These are phyloP conservation scores for Zophobas morio DNA, from an alignment of 1,140 invertebrate species.

Conservation along the genomic window DNA sequence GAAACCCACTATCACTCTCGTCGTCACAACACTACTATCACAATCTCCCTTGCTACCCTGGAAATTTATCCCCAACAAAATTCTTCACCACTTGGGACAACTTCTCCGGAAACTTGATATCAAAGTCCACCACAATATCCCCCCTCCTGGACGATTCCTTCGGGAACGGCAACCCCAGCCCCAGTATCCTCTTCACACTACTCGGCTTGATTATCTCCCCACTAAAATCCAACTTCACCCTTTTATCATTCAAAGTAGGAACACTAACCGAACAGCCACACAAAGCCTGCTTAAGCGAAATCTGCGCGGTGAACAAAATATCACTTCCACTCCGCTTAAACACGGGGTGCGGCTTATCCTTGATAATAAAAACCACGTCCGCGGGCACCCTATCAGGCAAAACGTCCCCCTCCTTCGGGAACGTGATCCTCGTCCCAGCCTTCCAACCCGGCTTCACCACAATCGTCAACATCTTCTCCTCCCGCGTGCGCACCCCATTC, in stretches of 20 bases:
- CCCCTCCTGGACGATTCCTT: constrained; percentile 87
- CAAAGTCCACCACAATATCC: constrained; percentile 90
- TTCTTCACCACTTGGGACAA: constrained; percentile 80
- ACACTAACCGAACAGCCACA: constrained; percentile 84
- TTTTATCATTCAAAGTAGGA: constrained; percentile 85
- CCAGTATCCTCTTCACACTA: constrained; percentile 81
- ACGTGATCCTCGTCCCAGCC: constrained; percentile 95
- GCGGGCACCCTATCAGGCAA: constrained; percentile 89
- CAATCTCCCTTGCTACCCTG: constrained; percentile 58
- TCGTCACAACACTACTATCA: too few species aligned
- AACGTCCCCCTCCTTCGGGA: constrained; percentile 94
- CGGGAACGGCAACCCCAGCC: constrained; percentile 88
- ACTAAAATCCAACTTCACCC: constrained; percentile 78
- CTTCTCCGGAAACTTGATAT: constrained; percentile 89
- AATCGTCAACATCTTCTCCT: constrained; percentile 94
- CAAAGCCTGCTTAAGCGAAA: constrained; percentile 85
- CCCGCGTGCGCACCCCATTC: constrained; percentile 77
- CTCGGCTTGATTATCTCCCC: constrained; percentile 88
- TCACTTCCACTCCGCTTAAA: constrained; percentile 93
- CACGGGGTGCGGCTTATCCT: constrained; percentile 88
- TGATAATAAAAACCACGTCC: constrained; percentile 95
- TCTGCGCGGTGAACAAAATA: constrained; percentile 84
- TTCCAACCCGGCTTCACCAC: constrained; percentile 97
- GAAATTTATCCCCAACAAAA: constrained; percentile 81
- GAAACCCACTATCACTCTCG: too few species aligned